Conservation (phyloP, 35 echinoderm and acorn worm species). For the Patiria miniata region DNA sequence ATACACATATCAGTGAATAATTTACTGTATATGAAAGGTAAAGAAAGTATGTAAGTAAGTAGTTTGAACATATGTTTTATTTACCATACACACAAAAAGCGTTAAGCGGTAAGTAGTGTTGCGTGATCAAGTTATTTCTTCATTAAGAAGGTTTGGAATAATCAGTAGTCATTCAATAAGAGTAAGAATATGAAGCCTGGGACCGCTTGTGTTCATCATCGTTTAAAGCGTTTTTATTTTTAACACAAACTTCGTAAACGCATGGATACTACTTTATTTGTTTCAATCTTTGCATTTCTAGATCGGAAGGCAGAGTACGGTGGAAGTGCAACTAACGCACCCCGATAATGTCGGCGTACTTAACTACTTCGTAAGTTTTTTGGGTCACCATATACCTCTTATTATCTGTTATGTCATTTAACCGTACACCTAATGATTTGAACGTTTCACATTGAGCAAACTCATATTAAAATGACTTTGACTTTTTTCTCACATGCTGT, state of each 20-base stretch:
- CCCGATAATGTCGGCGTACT: not conserved
- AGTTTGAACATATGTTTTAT: no score
- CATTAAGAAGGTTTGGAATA: no score
- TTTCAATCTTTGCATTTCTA: not conserved
- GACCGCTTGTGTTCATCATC: no score
- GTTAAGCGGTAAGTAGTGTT: no score
- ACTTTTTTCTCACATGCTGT: no score
- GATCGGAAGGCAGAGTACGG: not conserved
- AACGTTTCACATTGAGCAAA: not conserved
- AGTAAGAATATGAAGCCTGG: no score
- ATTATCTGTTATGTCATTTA: not conserved
- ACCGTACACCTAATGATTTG: not conserved
- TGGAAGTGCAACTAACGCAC: not conserved
- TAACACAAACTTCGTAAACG: not conserved
- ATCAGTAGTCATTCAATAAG: no score
- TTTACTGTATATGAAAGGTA: not conserved
- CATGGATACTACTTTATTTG: not conserved
- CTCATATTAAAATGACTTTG: not conserved
- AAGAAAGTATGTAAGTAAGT: not conserved
- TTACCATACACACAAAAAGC: no score
- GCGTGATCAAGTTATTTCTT: no score
- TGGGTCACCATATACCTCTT: not conserved
- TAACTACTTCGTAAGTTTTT: conserved; percentile 1
- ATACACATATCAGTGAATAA: not conserved
- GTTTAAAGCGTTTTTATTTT: no score